Conservation (phyloP, 2,888 invertebrate species). For the Glyphotaelius pellucidus region DNA sequence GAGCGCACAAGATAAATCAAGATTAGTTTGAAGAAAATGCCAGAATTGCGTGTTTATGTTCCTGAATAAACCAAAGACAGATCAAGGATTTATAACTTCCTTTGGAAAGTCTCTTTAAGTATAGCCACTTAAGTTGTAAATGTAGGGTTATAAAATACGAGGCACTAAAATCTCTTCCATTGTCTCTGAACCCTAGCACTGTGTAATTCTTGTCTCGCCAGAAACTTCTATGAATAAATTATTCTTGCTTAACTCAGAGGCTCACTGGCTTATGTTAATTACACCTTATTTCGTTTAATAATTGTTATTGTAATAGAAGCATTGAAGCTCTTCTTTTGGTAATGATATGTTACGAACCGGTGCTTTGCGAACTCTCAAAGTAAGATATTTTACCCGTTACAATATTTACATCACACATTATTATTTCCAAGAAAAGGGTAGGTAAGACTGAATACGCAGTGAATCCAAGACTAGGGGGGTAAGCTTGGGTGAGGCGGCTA, state of each 20-base stretch:
- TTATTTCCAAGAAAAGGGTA: too few relatives aligned
- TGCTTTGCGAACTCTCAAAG: background rate
- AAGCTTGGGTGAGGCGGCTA: too few relatives aligned
- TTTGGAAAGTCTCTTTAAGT: conserved; percentile 19
- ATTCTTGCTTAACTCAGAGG: background rate
- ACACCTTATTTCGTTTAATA: conserved; percentile 6
- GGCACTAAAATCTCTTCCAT: conserved; percentile 35
- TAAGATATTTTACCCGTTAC: background rate
- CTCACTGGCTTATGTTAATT: background rate
- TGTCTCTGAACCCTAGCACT: conserved; percentile 12
- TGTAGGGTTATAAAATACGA: conserved; percentile 37
- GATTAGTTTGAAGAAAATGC: background rate
- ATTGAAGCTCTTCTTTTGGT: background rate
- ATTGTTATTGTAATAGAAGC: background rate
- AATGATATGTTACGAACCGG: background rate
- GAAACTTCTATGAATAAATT: conserved; percentile 28
- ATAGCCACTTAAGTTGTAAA: conserved; percentile 24
- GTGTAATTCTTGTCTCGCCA: conserved; percentile 18
- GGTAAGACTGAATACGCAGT: too few relatives aligned
- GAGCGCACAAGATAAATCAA: background rate
- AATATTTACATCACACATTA: too few relatives aligned
- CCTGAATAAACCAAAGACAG: conserved; percentile 17
- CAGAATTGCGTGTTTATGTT: conserved; percentile 19
- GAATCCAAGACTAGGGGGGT: too few relatives aligned
- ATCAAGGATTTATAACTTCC: conserved; percentile 30